Evolutionary conservation across 2,888 invertebrate species (phyloP).

Genomic region (Endotricha flammealis): DNA sequence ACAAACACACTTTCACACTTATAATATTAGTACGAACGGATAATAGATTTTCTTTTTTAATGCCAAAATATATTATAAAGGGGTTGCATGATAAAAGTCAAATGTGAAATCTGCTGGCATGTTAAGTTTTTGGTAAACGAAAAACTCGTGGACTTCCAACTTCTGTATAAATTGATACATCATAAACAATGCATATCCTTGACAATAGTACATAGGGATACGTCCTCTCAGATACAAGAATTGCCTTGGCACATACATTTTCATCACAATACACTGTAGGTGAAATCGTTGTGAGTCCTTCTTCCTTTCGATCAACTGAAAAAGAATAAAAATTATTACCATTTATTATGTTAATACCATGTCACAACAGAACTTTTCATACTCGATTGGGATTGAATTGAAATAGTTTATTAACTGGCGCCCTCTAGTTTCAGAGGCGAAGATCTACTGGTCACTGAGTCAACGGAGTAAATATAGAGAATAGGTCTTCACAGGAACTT

Average conservation of each 20-base stretch:
- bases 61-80: too few species aligned
- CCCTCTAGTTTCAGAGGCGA: too few species aligned
- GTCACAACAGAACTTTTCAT: too few species aligned
- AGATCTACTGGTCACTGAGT: too few species aligned
- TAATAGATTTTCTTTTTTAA: too few species aligned
- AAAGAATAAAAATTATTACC: slow-evolving; percentile 12
- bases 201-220: slow-evolving; percentile 54
- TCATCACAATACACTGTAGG: slow-evolving; percentile 47
- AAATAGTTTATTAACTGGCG: too few species aligned
- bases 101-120: slow-evolving; percentile 37
- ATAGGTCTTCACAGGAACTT: too few species aligned
- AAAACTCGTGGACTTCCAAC: slow-evolving; percentile 52
- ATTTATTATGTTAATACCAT: too few species aligned
- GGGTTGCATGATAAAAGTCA: slow-evolving; percentile 46
- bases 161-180: slow-evolving; percentile 35
- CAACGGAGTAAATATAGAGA: too few species aligned
- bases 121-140: slow-evolving; percentile 25
- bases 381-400: too few species aligned
- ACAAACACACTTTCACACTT: too few species aligned
- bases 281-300: slow-evolving; percentile 28
- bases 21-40: too few species aligned
- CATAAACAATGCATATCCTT: slow-evolving; percentile 33
- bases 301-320: slow-evolving; percentile 39
- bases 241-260: slow-evolving; percentile 31
- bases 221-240: slow-evolving; percentile 37